Conservation (phyloP, 2,888 invertebrate genomes). For the Venusia cambrica region DNA sequence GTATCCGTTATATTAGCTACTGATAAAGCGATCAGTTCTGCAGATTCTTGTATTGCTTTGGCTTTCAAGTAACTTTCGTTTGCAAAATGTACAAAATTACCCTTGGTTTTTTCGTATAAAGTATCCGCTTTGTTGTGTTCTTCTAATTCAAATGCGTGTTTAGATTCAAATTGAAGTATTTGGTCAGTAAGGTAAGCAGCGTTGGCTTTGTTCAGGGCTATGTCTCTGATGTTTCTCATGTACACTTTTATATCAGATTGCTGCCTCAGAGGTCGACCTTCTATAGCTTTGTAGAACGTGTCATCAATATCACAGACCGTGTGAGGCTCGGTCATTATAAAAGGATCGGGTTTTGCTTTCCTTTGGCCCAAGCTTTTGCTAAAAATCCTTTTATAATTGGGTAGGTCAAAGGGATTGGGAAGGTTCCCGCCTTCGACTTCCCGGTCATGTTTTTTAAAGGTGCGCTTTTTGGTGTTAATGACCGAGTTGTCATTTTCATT, state of each 20-base stretch:
- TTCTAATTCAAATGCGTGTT: conserved; percentile 24
- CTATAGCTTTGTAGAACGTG: conserved; percentile 39
- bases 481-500: conserved; percentile 25
- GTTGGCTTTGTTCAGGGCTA: conserved; percentile 35
- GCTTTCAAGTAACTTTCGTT: conserved; percentile 34
- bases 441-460: conserved; percentile 19
- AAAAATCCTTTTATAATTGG: conserved; percentile 29
- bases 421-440: conserved; percentile 17
- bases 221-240: conserved; percentile 37
- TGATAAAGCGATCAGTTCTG: conserved; percentile 24
- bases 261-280: conserved; percentile 41
- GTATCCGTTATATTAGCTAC: conserved; percentile 27
- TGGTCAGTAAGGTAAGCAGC: conserved; percentile 38
- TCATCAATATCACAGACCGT: conserved; percentile 41
- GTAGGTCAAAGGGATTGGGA: conserved; percentile 35
- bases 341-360: conserved; percentile 30
- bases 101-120: conserved; percentile 23
- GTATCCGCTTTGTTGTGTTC: conserved; percentile 27
- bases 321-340: conserved; percentile 33
- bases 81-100: conserved; percentile 33
- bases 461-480: conserved; percentile 10
- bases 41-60: conserved; percentile 27
- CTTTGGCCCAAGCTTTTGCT: conserved; percentile 18
- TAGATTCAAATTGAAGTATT: conserved; percentile 34
- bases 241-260: conserved; percentile 38